These are phyloP conservation scores for Umimayanthus kanabou DNA, from an alignment of 92 coral and sea anemone species.

Conservation along the genomic window DNA sequence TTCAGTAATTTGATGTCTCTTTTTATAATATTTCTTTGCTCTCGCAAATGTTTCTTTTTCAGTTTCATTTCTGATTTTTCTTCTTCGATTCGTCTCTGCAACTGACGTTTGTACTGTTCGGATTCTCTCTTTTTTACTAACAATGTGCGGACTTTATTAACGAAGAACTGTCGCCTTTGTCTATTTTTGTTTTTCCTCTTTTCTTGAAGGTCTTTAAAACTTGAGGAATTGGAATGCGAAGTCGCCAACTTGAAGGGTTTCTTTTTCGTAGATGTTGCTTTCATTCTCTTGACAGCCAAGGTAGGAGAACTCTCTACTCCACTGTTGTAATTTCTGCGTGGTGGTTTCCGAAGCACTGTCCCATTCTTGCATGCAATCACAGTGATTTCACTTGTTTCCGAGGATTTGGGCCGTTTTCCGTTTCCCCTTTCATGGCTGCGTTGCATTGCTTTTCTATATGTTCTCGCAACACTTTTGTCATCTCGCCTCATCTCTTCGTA, in stretches of 20 bases:
- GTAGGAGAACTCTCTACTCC: neutral
- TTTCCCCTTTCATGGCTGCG: neutral
- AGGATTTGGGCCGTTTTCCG: neutral
- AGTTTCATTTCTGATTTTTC: slow-evolving; percentile 15
- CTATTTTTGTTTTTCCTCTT: neutral
- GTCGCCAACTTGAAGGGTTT: neutral
- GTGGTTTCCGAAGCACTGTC: neutral
- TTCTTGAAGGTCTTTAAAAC: neutral
- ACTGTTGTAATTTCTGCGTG: neutral
- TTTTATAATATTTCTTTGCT: neutral
- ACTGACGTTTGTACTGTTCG: neutral
- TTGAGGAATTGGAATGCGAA: slow-evolving; percentile 8
- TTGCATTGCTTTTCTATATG: neutral
- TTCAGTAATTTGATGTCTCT: slow-evolving; percentile 40
- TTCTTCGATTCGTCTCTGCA: neutral
- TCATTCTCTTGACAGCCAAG: neutral
- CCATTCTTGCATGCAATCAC: slow-evolving; percentile 28
- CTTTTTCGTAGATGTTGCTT: neutral
- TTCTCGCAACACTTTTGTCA: neutral
- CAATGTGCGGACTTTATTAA: slow-evolving; percentile 11
- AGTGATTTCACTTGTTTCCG: neutral
- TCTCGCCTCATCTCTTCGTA: slow-evolving; percentile 27
- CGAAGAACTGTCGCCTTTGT: slow-evolving; percentile 3
- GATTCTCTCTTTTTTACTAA: slow-evolving; percentile 11
- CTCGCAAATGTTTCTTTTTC: slow-evolving; percentile 3